Base-by-base conservation (phyloP, 2,888 invertebrate genomes). In the Hirtodrosophila alboralis region DNA sequence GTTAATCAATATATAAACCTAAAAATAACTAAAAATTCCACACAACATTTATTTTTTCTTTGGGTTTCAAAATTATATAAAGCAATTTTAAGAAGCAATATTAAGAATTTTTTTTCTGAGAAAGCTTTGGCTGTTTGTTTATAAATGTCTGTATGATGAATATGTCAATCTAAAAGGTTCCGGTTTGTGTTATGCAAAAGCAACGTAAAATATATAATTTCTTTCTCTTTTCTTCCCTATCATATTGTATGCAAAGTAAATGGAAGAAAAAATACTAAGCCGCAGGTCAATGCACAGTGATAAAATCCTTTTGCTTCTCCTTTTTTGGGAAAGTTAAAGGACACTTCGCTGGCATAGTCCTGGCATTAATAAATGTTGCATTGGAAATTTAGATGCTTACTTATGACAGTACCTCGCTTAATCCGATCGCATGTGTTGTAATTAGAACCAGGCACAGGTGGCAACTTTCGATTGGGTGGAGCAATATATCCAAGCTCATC, bases 391-490 rank as follows among this genome's bases (percentile, higher is more conserved):
- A 89, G 89, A 89, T 89, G 93, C 96, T 96, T 93, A 96, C 96
- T 96, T 93, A 96, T 95, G 85, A 95, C 95, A 91, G 95, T 96
- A 94, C 96, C 96, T 92, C 97, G 94, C 93, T 97, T 97, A 92
- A 97, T 96, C 88, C 97, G 93, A 91, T 97, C 97, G 91, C 97
- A 97, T 23, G 97, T 97, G 91, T 96, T 97, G 92, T 97, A 97
- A 91, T 97, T 97, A 51, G 96, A 96, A 77, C 97, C 97, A 49
- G 97, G 97, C 5, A 97, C 97, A 14, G 97, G 97, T 0, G 97
- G 97, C 56, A 97, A 93, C 91, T 97, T 97, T 83, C 97, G 93
- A 91, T 97, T 97, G 49, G 97, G 97, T 14, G 97, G 97, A 0
- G 97, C 96, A 90, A 97, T 97, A 91, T 97, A 97, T 51, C 97